Evolutionary conservation across 2,888 invertebrate species (phyloP).

Genomic region (Pandemis cinnamomeana): DNA sequence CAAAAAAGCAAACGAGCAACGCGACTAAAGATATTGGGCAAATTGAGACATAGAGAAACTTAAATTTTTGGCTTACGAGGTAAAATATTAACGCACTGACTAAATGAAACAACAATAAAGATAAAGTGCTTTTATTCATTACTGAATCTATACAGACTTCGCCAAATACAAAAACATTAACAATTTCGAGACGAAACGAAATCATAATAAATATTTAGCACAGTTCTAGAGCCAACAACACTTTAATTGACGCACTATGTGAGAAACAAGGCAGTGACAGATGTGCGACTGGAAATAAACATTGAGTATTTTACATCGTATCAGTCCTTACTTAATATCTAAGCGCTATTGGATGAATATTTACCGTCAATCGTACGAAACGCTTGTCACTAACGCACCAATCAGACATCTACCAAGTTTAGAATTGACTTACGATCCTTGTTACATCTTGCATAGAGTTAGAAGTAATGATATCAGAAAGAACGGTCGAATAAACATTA

Average conservation of each 20-base stretch:
- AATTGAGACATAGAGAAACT: too few relatives aligned
- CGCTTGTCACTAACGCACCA: background rate
- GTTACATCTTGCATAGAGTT: background rate
- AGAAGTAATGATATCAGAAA: background rate
- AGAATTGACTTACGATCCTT: background rate
- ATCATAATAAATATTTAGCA: conserved; percentile 59
- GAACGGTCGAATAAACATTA: background rate
- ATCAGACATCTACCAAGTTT: background rate
- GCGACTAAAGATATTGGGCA: too few relatives aligned
- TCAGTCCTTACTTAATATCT: conserved; percentile 82
- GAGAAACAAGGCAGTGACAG: conserved; percentile 62
- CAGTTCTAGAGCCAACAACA: conserved; percentile 48
- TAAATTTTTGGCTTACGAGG: too few relatives aligned
- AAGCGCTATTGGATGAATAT: conserved; percentile 58
- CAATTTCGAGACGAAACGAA: conserved; percentile 68
- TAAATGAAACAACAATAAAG: conserved; percentile 62
- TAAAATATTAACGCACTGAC: background rate
- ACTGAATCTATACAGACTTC: conserved; percentile 79
- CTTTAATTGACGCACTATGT: conserved; percentile 48
- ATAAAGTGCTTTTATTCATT: conserved; percentile 80
- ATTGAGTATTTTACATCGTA: conserved; percentile 70
- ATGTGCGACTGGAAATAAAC: conserved; percentile 54
- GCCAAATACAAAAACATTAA: conserved; percentile 78
- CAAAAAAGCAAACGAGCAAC: too few relatives aligned
- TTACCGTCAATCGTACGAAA: background rate